Conservation (phyloP, 2,888 invertebrate genomes). For the Ormia ochracea region DNA sequence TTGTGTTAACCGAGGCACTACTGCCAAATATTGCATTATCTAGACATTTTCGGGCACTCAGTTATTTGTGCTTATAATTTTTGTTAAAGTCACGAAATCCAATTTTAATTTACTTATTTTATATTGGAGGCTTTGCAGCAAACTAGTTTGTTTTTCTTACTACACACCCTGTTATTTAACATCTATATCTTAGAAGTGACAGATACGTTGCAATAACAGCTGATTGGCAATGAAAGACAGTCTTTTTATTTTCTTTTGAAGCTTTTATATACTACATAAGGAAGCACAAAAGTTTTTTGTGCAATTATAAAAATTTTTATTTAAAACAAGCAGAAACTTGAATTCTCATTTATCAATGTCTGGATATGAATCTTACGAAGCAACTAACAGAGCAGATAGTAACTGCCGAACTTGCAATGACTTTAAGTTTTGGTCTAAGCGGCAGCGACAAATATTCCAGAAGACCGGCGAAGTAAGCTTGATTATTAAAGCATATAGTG, state of each 20-base stretch:
- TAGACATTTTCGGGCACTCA: no score
- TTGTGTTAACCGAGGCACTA: no score
- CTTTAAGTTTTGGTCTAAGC: constrained; percentile 84
- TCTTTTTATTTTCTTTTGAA: neutral
- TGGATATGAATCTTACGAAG: constrained; percentile 63
- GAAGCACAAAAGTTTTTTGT: neutral
- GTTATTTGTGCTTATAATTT: no score
- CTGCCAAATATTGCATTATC: no score
- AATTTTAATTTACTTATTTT: no score
- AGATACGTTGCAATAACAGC: no score
- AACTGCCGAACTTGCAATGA: constrained; percentile 84
- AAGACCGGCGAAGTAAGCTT: constrained; percentile 66
- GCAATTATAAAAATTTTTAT: constrained; percentile 49
- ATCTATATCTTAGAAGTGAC: no score
- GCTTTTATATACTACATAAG: neutral
- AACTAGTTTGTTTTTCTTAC: no score
- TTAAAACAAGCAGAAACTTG: neutral
- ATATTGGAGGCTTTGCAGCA: no score
- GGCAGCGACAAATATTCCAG: constrained; percentile 78
- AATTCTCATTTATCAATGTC: constrained; percentile 53
- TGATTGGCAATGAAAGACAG: no score
- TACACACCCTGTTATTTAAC: no score
- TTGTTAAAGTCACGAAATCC: no score
- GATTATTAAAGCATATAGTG: constrained; percentile 8
- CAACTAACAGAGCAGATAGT: constrained; percentile 74